A percentile compares a stretch with the other conserved stretches of the same genome.
Evolutionary conservation across 1,140 invertebrate genomes (phyloP).

Genomic region (Listronotus oregonensis): DNA sequence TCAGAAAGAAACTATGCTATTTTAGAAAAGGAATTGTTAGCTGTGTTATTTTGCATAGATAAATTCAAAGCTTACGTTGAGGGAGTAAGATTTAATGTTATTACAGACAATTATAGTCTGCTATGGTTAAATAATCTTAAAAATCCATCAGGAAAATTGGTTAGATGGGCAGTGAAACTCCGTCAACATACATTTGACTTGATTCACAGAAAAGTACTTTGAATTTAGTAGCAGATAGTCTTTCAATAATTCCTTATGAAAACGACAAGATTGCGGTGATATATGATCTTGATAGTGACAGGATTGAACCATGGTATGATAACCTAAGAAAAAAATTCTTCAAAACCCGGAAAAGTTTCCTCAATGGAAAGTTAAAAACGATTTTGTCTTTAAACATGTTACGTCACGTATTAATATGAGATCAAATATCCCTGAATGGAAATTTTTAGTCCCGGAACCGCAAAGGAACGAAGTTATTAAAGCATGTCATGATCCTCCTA

Average conservation of each 20-base stretch:
- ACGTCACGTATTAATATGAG: not conserved
- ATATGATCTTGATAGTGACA: too few relatives aligned
- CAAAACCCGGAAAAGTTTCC: slow-evolving; percentile 12
- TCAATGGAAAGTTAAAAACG: slow-evolving; percentile 22
- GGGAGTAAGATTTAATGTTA: slow-evolving; percentile 3
- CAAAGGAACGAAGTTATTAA: too few relatives aligned
- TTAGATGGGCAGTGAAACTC: slow-evolving; percentile 55
- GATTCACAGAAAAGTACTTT: slow-evolving; percentile 46
- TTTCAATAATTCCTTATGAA: slow-evolving; percentile 38
- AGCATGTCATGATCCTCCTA: slow-evolving; percentile 25
- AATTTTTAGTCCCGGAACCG: too few relatives aligned
- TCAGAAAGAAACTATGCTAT: slow-evolving; percentile 27
- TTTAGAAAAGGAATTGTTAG: slow-evolving; percentile 32
- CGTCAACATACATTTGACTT: slow-evolving; percentile 54
- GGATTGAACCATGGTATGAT: slow-evolving; percentile 22
- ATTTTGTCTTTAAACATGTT: slow-evolving; percentile 30
- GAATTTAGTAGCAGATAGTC: slow-evolving; percentile 52
- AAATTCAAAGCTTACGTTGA: slow-evolving; percentile 28
- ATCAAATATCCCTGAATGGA: too few relatives aligned
- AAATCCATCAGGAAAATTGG: slow-evolving; percentile 56
- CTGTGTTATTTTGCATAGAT: slow-evolving; percentile 24
- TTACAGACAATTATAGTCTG: slow-evolving; percentile 55
- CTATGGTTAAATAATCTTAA: slow-evolving; percentile 56
- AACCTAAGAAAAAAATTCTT: slow-evolving; percentile 15
- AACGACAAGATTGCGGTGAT: too few relatives aligned